These are phyloP conservation scores for Xanthorhoe spadicearia DNA, from an alignment of 2,888 invertebrate species.

Conservation along the genomic window DNA sequence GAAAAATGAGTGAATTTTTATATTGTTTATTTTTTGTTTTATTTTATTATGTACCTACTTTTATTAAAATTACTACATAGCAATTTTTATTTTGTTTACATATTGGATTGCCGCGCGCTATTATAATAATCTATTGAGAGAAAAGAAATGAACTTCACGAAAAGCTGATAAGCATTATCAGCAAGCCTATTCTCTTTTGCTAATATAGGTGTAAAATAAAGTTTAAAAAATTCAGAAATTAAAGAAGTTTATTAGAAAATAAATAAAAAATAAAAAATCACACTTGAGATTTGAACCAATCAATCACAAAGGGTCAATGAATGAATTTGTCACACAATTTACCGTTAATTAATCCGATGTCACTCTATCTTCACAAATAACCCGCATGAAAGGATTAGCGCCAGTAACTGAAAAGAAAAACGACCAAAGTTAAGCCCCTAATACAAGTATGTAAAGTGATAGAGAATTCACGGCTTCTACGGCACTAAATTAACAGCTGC, in stretches of 20 bases:
- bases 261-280: conserved; percentile 36
- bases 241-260: conserved; percentile 35
- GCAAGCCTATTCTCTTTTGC: no score
- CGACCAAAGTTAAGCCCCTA: no score
- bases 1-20: no score
- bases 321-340: conserved; percentile 37
- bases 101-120: no score
- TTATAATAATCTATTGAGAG: no score
- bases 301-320: conserved; percentile 39
- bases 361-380: conserved; percentile 94
- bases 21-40: neutral
- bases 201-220: neutral
- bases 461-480: no score
- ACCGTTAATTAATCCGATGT: conserved; percentile 43
- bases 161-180: no score
- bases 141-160: no score
- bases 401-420: conserved; percentile 87
- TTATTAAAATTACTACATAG: no score
- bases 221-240: neutral
- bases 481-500: no score
- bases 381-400: conserved; percentile 93
- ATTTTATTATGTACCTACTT: neutral
- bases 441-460: no score
- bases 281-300: conserved; percentile 36
- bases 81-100: no score